Evolutionary conservation across 2,113 vertebrate genomes (phyloP), one percentile per base, ranked within the genome.

Genomic region (Rhipidura dahli): DNA sequence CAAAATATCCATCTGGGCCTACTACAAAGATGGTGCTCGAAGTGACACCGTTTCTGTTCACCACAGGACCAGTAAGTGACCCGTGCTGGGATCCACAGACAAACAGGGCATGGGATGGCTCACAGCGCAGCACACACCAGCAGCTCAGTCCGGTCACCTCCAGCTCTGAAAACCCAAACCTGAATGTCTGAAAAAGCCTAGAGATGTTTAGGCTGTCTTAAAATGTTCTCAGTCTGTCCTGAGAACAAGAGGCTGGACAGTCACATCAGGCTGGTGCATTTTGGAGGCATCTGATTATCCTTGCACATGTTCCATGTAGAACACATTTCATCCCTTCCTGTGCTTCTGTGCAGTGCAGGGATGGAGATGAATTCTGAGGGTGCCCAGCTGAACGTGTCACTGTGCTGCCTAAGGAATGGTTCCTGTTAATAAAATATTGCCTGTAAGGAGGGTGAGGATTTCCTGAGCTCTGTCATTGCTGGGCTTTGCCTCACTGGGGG

Each of bases 1-100:
- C 72, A 98, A 99, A 94, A 98, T 99, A 84, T 99, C 99, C 44
- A 97, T 99, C 88, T 99, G 99, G 81, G 99, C 99, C 3, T 98
- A 98, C 35, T 99, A 99, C 84, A 98, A 98, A 28, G 99, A 99
- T 2, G 99, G 99, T 26, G 98, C 99, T 84, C 98, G 98, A 90
- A 99, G 99, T 1, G 98, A 99, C 83, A 98, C 98, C 0, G 98
- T 99, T 63, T 98, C 99, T 49, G 96, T 98, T 30, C 98, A 97
- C 73, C 99, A 99, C 70, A 98, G 97, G 90, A 99, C 99, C 39
- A 89, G 99, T 99, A 97, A 98, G 99, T 98, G 86, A 51, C n/a
- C 59, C 3, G 6, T 5, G 28, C 31, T 64, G 0, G 22, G 3
- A 6, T 6, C 27, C 42, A 22, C 18, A 26, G 72, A 10, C 17